These are phyloP conservation scores for Aramus guarauna DNA, from an alignment of 2,113 vertebrate species.

Conservation along the genomic window DNA sequence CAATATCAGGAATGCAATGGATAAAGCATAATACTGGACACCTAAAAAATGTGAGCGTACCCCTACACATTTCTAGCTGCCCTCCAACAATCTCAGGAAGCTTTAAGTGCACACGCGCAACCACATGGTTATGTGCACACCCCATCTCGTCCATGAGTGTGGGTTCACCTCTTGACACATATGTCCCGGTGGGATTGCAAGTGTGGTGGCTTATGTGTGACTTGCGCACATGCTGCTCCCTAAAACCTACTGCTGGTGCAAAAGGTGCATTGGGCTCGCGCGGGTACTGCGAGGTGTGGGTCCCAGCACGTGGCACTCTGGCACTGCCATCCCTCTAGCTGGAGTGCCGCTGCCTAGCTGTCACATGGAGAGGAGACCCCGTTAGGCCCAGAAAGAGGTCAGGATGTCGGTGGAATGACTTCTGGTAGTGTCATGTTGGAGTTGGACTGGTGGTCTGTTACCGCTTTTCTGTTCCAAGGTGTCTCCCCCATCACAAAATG, in stretches of 20 bases:
- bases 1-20: neutral
- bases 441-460: neutral
- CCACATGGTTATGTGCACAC: fast-evolving
- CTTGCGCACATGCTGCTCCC: neutral
- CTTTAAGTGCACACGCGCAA: neutral
- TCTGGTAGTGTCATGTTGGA: neutral
- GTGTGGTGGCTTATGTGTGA: neutral
- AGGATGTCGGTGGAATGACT: neutral
- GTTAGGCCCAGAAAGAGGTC: neutral
- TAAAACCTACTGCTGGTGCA: fast-evolving
- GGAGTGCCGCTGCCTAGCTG: neutral
- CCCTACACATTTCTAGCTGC: neutral
- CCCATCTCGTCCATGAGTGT: fast-evolving
- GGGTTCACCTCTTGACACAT: neutral
- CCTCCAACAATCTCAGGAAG: neutral
- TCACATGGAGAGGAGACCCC: neutral
- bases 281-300: fast-evolving
- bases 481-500: neutral
- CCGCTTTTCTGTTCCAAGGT: neutral
- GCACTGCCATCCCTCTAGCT: neutral
- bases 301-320: neutral
- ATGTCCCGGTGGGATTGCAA: fast-evolving
- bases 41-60: neutral
- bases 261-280: neutral
- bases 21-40: neutral